Evolutionary conservation across 1,140 invertebrate species (phyloP), one percentile per base, ranked within the genome.

Genomic region (Brachionus angularis): DNA sequence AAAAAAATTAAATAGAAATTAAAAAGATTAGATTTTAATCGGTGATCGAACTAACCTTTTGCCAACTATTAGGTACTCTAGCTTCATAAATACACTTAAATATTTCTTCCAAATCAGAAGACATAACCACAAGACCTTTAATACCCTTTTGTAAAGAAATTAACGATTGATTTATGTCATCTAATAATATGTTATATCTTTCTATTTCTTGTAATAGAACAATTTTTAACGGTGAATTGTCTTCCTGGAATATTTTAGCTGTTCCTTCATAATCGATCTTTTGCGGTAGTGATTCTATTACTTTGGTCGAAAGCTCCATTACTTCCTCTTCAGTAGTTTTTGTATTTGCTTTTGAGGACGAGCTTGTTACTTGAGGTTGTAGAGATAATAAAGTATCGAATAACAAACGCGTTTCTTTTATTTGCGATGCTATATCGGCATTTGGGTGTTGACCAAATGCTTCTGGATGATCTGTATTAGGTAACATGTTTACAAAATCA

Each of bases 51-150:
- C n/a, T n/a, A n/a, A 55, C 52, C 34, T 55, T 88, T 33, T 88
- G 82, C 91, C 90, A 92, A 27, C 84, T 80, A 0, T 81, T 77
- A 1, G 90, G 90, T 1, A 92, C 89, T 73, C 85, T 81, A 4
- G 88, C 89, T 74, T 91, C 89, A 76, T 85, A 87, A 42, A 92
- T 87, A 74, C 87, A 89, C 3, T 80, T 80, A 78, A 89, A 91
- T 75, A 91, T 88, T 36, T 87, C 86, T 77, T 93, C 90, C 39
- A 92, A 78, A 74, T 89, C 87, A 0, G 86, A 81, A 1, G 89
- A 90, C 89, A 93, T 91, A 1, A 91, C 85, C 8, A 91, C 87
- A 46, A 90, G 79, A 23, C 90, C 90, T 77, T 87, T 85, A 52
- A 92, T 91, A 5, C 87, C 89, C 72, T 86, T 87, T 74, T 88